Evolutionary conservation across 2,888 invertebrate genomes (phyloP), one percentile per base, ranked within the genome.

Genomic region (Eilema depressum): DNA sequence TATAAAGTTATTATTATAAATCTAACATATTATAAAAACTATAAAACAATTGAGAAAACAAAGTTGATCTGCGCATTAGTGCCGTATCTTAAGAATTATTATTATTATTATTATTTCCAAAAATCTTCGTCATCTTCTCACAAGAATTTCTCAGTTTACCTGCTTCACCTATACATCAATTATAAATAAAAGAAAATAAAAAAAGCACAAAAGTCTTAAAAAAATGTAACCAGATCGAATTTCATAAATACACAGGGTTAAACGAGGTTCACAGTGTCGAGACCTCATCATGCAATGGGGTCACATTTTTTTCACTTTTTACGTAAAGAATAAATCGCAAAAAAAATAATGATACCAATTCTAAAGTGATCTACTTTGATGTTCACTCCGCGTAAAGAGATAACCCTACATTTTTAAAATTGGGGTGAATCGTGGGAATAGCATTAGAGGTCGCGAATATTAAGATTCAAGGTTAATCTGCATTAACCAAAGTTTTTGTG

Each of bases 251-350:
- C 86, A 85, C 87, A 85, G 91, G 93, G 93, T 94, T 93, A 93
- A 91, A 86, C 89, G 85, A 81, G 88, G 92, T 91, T 93, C 93
- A 89, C 92, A 88, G 83, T 92, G 91, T 93, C 93, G 89, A 82
- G 92, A 94, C 94, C 94, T 94, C 94, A 93, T 94, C 93, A 92
- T 79, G 81, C 84, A 90, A 91, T 89, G 88, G 94, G 94, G 94
- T 95, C 93, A 94, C 85, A 82, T 66, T 74, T 84, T 79, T 77
- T 78, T 77, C 84, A 30, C n/a, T 90, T 91, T 89, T 86, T 73
- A 82, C 66, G 61, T 63, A 66, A 70, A 76, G 77, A 80, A 79
- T 70, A 75, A 65, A 23, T 11, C 61, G 83, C 83, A 81, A 88
- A 84, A 88, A 85, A 79, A 83, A 85, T 82, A 89, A 90, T 88